Evolutionary conservation across 2,113 vertebrate species (phyloP).

Genomic region (Amphiprion ocellaris): DNA sequence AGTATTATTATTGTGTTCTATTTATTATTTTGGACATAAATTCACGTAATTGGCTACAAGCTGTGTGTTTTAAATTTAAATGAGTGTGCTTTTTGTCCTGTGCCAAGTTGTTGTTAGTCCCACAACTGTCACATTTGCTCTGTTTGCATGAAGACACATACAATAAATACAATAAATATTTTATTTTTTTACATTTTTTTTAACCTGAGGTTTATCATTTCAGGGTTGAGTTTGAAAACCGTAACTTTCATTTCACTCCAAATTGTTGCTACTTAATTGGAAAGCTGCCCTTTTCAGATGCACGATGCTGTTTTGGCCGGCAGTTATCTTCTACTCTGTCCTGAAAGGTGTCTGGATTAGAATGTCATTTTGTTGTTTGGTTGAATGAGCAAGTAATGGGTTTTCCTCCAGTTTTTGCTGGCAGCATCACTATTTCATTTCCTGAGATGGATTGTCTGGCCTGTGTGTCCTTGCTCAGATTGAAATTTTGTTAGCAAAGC

Average conservation of each 20-base stretch:
- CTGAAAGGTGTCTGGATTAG: constrained; percentile 68
- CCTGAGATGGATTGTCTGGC: constrained; percentile 64
- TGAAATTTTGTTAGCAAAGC: constrained; percentile 57
- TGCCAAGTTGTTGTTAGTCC: not conserved
- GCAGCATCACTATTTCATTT: constrained; percentile 64
- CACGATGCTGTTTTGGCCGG: constrained; percentile 10
- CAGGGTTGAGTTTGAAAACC: not conserved
- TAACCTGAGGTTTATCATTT: no score
- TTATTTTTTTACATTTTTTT: no score
- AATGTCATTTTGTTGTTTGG: constrained; percentile 63
- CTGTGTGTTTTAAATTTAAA: not conserved
- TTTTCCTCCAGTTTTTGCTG: constrained; percentile 57
- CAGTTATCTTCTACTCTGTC: constrained; percentile 35
- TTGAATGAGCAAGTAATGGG: constrained; percentile 73
- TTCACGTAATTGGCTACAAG: not conserved
- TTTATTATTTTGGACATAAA: not conserved
- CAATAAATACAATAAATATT: not conserved
- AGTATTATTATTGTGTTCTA: no score
- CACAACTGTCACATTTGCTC: not conserved
- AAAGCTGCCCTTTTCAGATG: constrained; percentile 5
- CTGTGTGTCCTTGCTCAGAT: constrained; percentile 58
- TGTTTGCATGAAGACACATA: not conserved
- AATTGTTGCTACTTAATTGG: not conserved
- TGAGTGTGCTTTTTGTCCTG: not conserved
- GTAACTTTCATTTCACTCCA: not conserved